Conservation (phyloP, 2,113 vertebrate species). For the Pipra filicauda region DNA sequence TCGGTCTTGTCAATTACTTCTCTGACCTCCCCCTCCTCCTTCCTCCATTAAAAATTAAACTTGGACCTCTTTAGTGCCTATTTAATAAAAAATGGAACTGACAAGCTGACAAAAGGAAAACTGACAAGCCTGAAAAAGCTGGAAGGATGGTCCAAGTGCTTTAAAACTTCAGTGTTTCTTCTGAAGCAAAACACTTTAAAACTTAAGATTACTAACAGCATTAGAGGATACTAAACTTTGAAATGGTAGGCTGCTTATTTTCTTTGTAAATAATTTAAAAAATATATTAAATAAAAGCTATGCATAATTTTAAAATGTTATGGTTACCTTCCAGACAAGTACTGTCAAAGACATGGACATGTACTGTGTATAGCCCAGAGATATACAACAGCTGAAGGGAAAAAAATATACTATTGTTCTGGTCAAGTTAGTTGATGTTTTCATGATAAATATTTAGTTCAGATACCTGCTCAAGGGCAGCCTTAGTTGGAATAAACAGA, state of each 20-base stretch:
- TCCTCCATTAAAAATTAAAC: constrained; percentile 36
- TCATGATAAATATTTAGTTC: background rate
- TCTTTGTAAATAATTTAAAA: background rate
- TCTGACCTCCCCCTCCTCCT: background rate
- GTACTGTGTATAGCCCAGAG: background rate
- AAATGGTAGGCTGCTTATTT: background rate
- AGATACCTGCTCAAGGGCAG: background rate
- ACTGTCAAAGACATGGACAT: background rate
- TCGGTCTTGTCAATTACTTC: constrained; percentile 11
- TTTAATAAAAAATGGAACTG: constrained; percentile 47
- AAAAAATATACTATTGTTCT: background rate
- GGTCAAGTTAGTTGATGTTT: background rate
- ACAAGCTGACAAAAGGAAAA: constrained; percentile 40
- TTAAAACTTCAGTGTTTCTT: constrained; percentile 1
- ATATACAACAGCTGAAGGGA: background rate
- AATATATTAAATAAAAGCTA: background rate
- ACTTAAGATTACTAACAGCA: background rate
- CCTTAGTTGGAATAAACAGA: background rate
- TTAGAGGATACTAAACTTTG: background rate
- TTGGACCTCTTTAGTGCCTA: background rate
- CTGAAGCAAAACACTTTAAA: background rate
- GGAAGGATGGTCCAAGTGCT: background rate
- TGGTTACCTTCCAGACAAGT: background rate
- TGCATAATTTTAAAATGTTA: background rate
- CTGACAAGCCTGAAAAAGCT: constrained; percentile 8